Evolutionary conservation across 1,140 invertebrate genomes (phyloP).

Genomic region (Drosophila triauraria): DNA sequence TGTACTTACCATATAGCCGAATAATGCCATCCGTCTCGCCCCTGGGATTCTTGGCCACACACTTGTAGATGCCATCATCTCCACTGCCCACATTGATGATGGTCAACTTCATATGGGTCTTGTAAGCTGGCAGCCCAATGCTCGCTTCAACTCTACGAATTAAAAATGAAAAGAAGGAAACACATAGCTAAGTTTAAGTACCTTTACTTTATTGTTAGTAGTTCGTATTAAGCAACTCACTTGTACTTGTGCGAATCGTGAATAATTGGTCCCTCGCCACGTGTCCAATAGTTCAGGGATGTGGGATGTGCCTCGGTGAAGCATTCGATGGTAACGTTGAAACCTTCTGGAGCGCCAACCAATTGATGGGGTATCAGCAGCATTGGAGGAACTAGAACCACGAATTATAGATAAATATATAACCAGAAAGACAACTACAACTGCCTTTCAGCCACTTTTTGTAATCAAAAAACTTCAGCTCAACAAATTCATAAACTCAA

Average conservation of each 20-base stretch:
- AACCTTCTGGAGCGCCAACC: constrained; percentile 93
- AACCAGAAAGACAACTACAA: not conserved
- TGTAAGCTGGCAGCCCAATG: constrained; percentile 90
- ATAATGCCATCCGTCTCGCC: constrained; percentile 97
- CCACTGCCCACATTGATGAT: constrained; percentile 90
- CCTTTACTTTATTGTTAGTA: not conserved
- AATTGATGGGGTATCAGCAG: constrained; percentile 84
- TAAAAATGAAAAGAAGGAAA: not conserved
- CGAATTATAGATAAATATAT: not conserved
- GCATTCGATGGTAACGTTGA: constrained; percentile 94
- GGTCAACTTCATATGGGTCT: constrained; percentile 93
- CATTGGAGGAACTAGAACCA: constrained; percentile 77
- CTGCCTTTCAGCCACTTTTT: constrained; percentile 1
- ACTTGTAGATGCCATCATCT: constrained; percentile 96
- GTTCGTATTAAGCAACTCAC: constrained; percentile 44
- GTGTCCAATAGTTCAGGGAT: constrained; percentile 96
- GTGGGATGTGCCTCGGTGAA: constrained; percentile 96
- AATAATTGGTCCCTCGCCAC: constrained; percentile 95
- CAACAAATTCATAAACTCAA: constrained; percentile 25
- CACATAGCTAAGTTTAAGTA: not conserved
- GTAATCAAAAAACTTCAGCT: constrained; percentile 35
- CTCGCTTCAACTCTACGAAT: constrained; percentile 87
- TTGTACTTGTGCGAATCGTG: constrained; percentile 94
- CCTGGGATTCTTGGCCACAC: constrained; percentile 94
- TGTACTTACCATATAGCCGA: constrained; percentile 93